phyloP scores from a whole-genome alignment of 2,797 vertebrate species.

The Lithobates sylvaticus region DNA sequence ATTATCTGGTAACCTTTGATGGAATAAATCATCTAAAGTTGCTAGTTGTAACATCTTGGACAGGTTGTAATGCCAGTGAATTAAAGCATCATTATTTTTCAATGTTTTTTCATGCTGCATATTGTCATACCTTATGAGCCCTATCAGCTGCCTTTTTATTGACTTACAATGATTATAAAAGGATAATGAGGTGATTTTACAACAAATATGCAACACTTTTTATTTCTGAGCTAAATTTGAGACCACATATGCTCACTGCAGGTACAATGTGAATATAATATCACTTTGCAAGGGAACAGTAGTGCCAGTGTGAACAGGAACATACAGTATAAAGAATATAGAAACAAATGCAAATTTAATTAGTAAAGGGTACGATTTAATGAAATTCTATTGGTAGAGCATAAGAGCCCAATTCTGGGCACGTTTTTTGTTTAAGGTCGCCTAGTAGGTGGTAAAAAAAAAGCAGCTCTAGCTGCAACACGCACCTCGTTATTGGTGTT shows the following conservation, averaged over 20 bases:
- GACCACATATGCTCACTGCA: not conserved
- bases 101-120: slow-evolving; percentile 50
- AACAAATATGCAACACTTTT: slow-evolving; percentile 27
- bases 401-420: no score
- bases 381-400: not conserved
- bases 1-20: slow-evolving; percentile 60
- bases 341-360: not conserved
- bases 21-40: slow-evolving; percentile 55
- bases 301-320: not conserved
- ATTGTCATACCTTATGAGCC: slow-evolving; percentile 57
- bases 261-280: not conserved
- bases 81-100: slow-evolving; percentile 60
- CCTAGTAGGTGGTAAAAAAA: no score
- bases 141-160: slow-evolving; percentile 55
- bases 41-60: slow-evolving; percentile 55
- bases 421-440: no score
- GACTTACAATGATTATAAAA: slow-evolving; percentile 55
- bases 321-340: not conserved
- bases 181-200: slow-evolving; percentile 53
- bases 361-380: not conserved
- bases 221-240: slow-evolving; percentile 23
- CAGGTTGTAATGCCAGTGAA: slow-evolving; percentile 56
- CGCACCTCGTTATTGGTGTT: no score
- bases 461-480: no score
- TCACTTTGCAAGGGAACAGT: not conserved